These are phyloP conservation scores for Oncorhynchus masou DNA, from an alignment of 2,113 vertebrate genomes.

Conservation along the genomic window DNA sequence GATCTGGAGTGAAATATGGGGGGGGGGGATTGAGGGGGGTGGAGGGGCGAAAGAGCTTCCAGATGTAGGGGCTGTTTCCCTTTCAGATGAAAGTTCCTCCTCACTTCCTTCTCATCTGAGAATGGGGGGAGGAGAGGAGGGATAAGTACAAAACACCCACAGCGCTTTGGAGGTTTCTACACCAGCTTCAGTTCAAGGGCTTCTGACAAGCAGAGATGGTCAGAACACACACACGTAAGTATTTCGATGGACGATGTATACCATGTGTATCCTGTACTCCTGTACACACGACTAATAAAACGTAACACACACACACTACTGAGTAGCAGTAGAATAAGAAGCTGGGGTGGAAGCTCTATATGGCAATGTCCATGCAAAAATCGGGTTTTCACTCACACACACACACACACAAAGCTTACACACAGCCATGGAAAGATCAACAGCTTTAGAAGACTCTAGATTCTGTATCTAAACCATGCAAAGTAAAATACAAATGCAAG, in stretches of 20 bases:
- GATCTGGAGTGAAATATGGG: constrained; percentile 35
- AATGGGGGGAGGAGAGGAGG: not conserved
- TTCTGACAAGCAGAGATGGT: constrained; percentile 2
- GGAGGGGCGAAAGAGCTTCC: constrained; percentile 65
- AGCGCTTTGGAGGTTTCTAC: not conserved
- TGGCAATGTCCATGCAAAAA: no score
- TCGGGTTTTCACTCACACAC: no score
- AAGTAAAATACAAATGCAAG: no score
- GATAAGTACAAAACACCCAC: constrained; percentile 44
- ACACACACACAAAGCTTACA: no score
- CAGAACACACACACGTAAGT: not conserved
- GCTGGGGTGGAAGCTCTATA: not conserved
- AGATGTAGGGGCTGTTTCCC: constrained; percentile 64
- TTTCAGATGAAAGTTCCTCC: constrained; percentile 60
- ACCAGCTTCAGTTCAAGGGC: not conserved
- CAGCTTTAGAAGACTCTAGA: no score
- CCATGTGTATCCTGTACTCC: not conserved
- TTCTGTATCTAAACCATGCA: no score
- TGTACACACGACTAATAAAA: no score
- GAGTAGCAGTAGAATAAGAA: constrained; percentile 6
- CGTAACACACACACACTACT: not conserved
- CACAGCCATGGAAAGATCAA: no score
- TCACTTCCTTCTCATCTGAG: constrained; percentile 60
- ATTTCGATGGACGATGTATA: no score
- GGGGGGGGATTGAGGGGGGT: constrained; percentile 2